Evolutionary conservation across 2,113 vertebrate species (phyloP), one percentile per base, ranked within the genome.

Genomic region (Sturnus vulgaris): DNA sequence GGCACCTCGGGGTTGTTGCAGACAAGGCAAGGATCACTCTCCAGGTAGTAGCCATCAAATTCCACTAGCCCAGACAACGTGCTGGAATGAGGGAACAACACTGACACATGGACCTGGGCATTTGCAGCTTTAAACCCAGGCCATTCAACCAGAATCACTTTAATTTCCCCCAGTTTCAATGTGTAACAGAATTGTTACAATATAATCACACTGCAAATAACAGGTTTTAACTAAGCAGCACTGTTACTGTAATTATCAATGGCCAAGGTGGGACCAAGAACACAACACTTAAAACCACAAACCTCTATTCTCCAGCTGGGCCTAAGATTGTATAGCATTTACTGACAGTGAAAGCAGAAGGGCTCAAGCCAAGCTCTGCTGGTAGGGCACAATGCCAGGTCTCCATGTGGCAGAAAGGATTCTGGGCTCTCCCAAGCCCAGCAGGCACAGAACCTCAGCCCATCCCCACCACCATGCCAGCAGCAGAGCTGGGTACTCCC

Each of bases 1-100:
- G 99, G 99, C 96, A 99, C 99, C 97, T 99, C 99, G 0, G 99
- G 99, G 69, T 99, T 99, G 97, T 99, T 99, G 96, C 99, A 99
- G 72, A 99, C 99, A 55, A 99, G 97, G 94, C 99, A 99, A 61
- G 99, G 99, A 44, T 99, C 99, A 37, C 99, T 99, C 97, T 99
- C 99, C 91, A 99, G 96, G 93, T 98, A 99, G 95, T 99, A 99
- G 25, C 99, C 99, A 96, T 99, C 99, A 60, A 99, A 99, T 83
- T 99, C 99, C 96, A 99, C 99, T 17, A 99, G 97, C 68, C 99
- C 99, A 69, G 99, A 99, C 52, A 99, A 97, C 0, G 99, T 99
- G 96, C 99, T 99, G 92, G 12, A 96, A 86, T 4, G 30, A 86
- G 59, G 50, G 33, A 77, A 63, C 49, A 90, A 60, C 80, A 63